Conservation (phyloP, 2,888 invertebrate genomes). For the Plutella xylostella region DNA sequence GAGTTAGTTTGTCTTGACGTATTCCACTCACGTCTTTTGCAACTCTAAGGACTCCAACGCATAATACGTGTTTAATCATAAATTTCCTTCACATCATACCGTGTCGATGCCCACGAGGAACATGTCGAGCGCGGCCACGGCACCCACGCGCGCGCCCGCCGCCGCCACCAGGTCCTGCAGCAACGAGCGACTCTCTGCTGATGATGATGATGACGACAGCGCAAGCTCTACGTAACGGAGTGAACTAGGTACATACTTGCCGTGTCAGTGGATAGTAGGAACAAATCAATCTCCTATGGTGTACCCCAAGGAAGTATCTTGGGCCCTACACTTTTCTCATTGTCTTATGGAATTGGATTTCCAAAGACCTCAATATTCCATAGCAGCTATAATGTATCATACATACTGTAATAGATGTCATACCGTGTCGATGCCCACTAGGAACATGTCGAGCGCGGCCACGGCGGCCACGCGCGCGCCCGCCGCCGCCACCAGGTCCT, state of each 20-base stretch:
- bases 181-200: constrained; percentile 52
- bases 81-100: constrained; percentile 41
- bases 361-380: too few relatives aligned
- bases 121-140: constrained; percentile 79
- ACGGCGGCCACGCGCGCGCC: constrained; percentile 75
- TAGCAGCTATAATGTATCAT: too few relatives aligned
- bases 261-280: too few relatives aligned
- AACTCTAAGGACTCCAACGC: not conserved
- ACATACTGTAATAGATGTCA: too few relatives aligned
- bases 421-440: constrained; percentile 85
- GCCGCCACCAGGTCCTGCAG: constrained; percentile 70
- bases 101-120: constrained; percentile 86
- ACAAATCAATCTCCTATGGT: too few relatives aligned
- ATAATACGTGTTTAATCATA: not conserved
- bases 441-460: constrained; percentile 79
- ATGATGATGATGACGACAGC: constrained; percentile 35
- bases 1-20: too few relatives aligned
- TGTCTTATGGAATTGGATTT: too few relatives aligned
- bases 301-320: too few relatives aligned
- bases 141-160: constrained; percentile 71
- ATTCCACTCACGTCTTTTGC: not conserved
- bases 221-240: constrained; percentile 72
- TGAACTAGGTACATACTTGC: too few relatives aligned
- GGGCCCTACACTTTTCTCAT: too few relatives aligned
- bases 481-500: constrained; percentile 70